phyloP scores from a whole-genome alignment of 2,888 invertebrate genomes.

The Synanthedon myopaeformis region DNA sequence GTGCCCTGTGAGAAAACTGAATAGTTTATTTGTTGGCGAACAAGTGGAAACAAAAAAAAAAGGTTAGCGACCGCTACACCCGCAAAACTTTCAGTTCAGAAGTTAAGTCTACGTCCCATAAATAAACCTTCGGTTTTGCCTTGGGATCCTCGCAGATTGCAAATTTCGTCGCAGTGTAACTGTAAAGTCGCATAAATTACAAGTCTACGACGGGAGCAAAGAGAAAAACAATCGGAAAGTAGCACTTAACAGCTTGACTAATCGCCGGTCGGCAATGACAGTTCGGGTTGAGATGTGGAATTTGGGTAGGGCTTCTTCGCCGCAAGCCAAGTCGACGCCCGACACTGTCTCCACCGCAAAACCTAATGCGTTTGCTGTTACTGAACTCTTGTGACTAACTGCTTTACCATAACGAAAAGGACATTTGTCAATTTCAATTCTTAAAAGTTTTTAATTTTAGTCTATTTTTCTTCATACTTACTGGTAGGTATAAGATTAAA shows the following conservation, averaged over 20 bases:
- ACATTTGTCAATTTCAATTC: conserved; percentile 8
- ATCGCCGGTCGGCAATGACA: conserved; percentile 61
- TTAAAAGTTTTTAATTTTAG: neutral
- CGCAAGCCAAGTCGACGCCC: conserved; percentile 27
- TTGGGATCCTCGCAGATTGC: conserved; percentile 58
- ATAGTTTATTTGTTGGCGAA: neutral
- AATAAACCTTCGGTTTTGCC: conserved; percentile 68
- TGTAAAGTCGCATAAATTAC: conserved; percentile 69
- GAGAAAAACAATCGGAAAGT: conserved; percentile 66
- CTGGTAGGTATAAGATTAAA: too few relatives aligned
- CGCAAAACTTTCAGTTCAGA: conserved; percentile 55
- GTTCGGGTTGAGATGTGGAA: conserved; percentile 31
- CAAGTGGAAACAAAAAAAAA: conserved; percentile 35
- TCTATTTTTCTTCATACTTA: too few relatives aligned
- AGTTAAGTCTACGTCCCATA: conserved; percentile 60
- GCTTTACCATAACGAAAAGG: conserved; percentile 27
- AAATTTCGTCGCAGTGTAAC: conserved; percentile 59
- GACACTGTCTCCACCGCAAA: conserved; percentile 13
- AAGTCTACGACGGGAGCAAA: conserved; percentile 47
- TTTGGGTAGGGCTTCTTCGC: conserved; percentile 26
- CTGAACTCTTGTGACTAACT: conserved; percentile 28
- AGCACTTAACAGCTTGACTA: conserved; percentile 66
- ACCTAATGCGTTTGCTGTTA: conserved; percentile 30
- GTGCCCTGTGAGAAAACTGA: conserved; percentile 10
- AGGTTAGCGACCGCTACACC: conserved; percentile 45